Evolutionary conservation across 2,888 invertebrate species (phyloP).

Genomic region (Sphaeridia pumilis): DNA sequence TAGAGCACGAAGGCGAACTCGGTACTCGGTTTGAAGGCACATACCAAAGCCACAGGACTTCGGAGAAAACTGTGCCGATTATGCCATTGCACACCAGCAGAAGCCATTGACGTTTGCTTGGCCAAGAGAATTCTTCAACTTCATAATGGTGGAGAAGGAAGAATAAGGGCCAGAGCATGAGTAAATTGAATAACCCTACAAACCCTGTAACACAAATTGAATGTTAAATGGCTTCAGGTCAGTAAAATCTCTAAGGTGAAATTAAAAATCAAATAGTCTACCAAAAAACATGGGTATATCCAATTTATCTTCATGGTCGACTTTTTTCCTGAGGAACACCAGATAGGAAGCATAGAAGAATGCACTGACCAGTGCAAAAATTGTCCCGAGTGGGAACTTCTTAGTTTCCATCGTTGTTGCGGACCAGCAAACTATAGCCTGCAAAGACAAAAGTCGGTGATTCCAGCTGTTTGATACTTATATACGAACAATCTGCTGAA

Average conservation of each 20-base stretch:
- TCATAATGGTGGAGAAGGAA: slow-evolving; percentile 66
- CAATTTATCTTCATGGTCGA: slow-evolving; percentile 84
- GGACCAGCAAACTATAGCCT: slow-evolving; percentile 67
- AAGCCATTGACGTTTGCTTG: slow-evolving; percentile 65
- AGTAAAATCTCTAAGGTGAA: not conserved
- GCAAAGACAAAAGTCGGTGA: slow-evolving; percentile 32
- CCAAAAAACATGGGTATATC: slow-evolving; percentile 93
- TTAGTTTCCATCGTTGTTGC: slow-evolving; percentile 54
- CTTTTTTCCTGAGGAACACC: slow-evolving; percentile 70
- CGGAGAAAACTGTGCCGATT: slow-evolving; percentile 79
- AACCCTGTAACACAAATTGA: slow-evolving; percentile 53
- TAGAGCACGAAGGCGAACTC: too few species aligned
- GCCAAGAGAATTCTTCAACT: slow-evolving; percentile 74
- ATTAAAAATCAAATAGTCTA: slow-evolving; percentile 41
- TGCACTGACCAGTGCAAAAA: slow-evolving; percentile 73
- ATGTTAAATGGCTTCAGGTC: not conserved
- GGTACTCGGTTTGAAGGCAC: slow-evolving; percentile 35
- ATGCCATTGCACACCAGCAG: slow-evolving; percentile 72
- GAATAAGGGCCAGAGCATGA: slow-evolving; percentile 79
- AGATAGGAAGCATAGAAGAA: slow-evolving; percentile 83
- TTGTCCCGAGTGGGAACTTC: slow-evolving; percentile 58
- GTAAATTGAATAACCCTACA: slow-evolving; percentile 81
- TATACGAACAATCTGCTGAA: too few species aligned
- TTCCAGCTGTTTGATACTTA: not conserved
- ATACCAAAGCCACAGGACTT: slow-evolving; percentile 86